Evolutionary conservation across 1,140 invertebrate species (phyloP).

Genomic region (Musca domestica): DNA sequence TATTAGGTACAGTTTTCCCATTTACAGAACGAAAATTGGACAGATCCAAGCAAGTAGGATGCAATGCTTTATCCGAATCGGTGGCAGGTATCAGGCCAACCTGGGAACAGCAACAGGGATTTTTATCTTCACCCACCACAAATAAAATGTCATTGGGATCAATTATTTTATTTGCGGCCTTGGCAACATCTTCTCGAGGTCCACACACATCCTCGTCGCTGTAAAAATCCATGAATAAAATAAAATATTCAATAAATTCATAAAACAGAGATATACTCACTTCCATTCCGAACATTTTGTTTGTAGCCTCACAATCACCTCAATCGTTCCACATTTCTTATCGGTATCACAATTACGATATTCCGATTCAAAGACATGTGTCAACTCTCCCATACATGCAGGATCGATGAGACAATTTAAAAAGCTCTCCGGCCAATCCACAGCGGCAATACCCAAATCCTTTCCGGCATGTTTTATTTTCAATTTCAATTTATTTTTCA

Average conservation of each 20-base stretch:
- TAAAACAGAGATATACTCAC: not conserved
- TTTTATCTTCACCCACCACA: conserved; percentile 23
- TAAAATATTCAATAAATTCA: not conserved
- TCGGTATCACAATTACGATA: conserved; percentile 5
- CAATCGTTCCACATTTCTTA: conserved; percentile 16
- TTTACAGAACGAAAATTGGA: conserved; percentile 26
- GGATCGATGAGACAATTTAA: not conserved
- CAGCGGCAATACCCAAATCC: conserved; percentile 14
- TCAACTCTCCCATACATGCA: conserved; percentile 7
- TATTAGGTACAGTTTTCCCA: conserved; percentile 2
- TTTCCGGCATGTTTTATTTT: conserved; percentile 11
- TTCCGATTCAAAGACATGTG: conserved; percentile 21
- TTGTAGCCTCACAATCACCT: conserved; percentile 23
- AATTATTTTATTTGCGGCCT: conserved; percentile 21
- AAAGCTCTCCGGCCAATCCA: conserved; percentile 18
- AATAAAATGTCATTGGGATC: conserved; percentile 26
- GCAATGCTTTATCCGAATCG: not conserved
- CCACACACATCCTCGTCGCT: not conserved
- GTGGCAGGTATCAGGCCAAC: conserved; percentile 21
- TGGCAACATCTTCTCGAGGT: not conserved
- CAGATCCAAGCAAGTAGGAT: conserved; percentile 23
- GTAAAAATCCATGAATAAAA: not conserved
- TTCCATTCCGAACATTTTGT: conserved; percentile 24
- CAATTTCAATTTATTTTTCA: conserved; percentile 13
- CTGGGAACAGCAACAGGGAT: conserved; percentile 16